phyloP scores from a whole-genome alignment of 2,888 invertebrate genomes.

The Marronus borbonicus region DNA sequence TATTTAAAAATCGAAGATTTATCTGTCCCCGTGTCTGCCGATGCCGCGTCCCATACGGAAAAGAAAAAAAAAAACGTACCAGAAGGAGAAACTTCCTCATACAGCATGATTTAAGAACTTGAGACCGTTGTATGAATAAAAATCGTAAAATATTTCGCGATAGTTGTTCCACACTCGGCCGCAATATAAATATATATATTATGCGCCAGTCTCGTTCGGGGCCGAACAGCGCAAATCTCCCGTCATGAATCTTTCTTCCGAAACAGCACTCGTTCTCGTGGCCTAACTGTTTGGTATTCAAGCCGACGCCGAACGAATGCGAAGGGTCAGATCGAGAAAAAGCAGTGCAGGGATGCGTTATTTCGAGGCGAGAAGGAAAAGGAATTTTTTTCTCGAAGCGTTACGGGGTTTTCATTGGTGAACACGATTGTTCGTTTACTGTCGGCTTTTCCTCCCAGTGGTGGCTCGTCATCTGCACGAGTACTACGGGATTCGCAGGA shows the following conservation, averaged over 20 bases:
- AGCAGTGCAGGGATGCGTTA: slow-evolving; percentile 37
- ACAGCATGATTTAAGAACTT: not conserved
- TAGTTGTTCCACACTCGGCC: slow-evolving; percentile 16
- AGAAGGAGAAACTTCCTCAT: not conserved
- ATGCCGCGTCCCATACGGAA: not conserved
- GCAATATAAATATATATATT: slow-evolving; percentile 15
- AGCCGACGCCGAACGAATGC: slow-evolving; percentile 1
- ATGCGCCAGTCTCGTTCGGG: not conserved
- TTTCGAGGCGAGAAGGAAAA: not conserved
- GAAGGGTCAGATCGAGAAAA: slow-evolving; percentile 13
- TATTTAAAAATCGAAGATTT: slow-evolving; percentile 30
- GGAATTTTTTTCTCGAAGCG: slow-evolving; percentile 24
- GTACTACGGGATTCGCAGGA: too few relatives aligned
- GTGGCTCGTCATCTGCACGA: too few relatives aligned
- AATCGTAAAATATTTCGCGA: slow-evolving; percentile 8
- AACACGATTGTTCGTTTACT: slow-evolving; percentile 37
- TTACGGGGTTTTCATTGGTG: slow-evolving; percentile 31
- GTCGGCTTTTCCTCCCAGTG: not conserved
- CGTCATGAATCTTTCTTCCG: slow-evolving; percentile 1
- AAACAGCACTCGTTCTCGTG: not conserved
- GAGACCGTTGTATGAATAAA: slow-evolving; percentile 2
- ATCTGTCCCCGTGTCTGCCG: not conserved
- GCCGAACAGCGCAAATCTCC: slow-evolving; percentile 9
- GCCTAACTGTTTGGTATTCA: slow-evolving; percentile 28
- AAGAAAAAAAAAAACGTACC: not conserved